Conservation (phyloP, 2,888 invertebrate species). For the Tetropium fuscum region DNA sequence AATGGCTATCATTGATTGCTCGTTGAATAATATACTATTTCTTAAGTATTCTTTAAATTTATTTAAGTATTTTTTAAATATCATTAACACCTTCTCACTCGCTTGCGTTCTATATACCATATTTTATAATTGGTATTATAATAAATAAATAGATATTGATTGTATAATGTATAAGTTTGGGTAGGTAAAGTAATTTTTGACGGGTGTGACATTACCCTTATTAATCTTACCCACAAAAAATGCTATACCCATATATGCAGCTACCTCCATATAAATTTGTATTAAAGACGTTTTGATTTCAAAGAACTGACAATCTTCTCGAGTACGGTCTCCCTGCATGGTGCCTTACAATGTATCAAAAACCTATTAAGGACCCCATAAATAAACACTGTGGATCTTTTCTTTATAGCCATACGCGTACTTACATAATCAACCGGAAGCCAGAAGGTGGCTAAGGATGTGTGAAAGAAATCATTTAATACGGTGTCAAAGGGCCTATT, state of each 20-base stretch:
- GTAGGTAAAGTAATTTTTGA: too few relatives aligned
- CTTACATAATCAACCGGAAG: conserved; percentile 46
- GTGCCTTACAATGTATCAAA: conserved; percentile 47
- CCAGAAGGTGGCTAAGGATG: conserved; percentile 42
- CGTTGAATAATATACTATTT: too few relatives aligned
- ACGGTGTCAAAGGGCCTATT: conserved; percentile 35
- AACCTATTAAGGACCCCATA: conserved; percentile 44
- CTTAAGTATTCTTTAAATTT: too few relatives aligned
- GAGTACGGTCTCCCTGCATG: conserved; percentile 34
- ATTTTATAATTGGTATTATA: too few relatives aligned
- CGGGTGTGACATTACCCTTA: too few relatives aligned
- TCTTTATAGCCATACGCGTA: conserved; percentile 37
- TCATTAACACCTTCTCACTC: too few relatives aligned
- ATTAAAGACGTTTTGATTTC: conserved; percentile 27
- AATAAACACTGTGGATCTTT: conserved; percentile 43
- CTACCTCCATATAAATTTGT: conserved; percentile 16
- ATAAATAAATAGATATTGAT: too few relatives aligned
- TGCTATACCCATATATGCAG: conserved; percentile 11
- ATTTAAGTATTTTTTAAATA: too few relatives aligned
- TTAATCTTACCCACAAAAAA: conserved; percentile 7
- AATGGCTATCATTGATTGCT: too few relatives aligned
- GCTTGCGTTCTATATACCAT: too few relatives aligned
- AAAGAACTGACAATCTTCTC: conserved; percentile 30
- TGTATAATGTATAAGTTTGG: too few relatives aligned
- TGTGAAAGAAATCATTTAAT: conserved; percentile 44